These are phyloP conservation scores for Thyatira batis DNA, from an alignment of 2,888 invertebrate species.

Conservation along the genomic window DNA sequence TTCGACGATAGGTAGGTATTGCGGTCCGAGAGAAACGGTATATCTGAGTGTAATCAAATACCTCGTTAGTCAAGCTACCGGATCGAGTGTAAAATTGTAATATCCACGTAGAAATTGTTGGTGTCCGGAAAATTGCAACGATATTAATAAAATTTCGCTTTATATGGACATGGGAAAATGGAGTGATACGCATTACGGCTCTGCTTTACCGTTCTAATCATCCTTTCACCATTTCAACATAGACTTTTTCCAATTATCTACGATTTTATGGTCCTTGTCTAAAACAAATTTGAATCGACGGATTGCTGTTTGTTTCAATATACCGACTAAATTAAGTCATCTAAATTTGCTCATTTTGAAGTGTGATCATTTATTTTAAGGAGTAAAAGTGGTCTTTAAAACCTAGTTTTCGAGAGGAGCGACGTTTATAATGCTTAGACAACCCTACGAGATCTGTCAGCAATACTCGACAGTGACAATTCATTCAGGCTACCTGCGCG, in stretches of 20 bases:
- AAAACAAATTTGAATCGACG: too few relatives aligned
- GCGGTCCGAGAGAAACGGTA: too few relatives aligned
- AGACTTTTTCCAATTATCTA: too few relatives aligned
- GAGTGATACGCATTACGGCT: background rate
- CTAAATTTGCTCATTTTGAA: too few relatives aligned
- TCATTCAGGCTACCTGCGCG: conserved; percentile 80
- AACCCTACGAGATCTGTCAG: conserved; percentile 68
- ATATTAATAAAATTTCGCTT: background rate
- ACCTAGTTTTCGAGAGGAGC: too few relatives aligned
- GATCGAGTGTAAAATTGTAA: background rate
- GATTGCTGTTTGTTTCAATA: too few relatives aligned
- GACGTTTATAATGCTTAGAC: conserved; percentile 15
- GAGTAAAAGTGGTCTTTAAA: too few relatives aligned
- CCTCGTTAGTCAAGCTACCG: background rate
- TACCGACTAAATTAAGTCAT: too few relatives aligned
- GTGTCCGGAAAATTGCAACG: background rate
- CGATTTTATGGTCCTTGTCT: too few relatives aligned
- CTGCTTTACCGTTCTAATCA: background rate
- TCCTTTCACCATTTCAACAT: too few relatives aligned
- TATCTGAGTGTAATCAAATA: background rate
- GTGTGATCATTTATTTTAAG: too few relatives aligned
- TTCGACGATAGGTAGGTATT: too few relatives aligned
- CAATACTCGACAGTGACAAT: conserved; percentile 73
- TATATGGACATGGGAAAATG: background rate
- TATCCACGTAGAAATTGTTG: background rate